Base-by-base conservation (phyloP, 2,888 invertebrate species). In the Taphrorychus bicolor region DNA sequence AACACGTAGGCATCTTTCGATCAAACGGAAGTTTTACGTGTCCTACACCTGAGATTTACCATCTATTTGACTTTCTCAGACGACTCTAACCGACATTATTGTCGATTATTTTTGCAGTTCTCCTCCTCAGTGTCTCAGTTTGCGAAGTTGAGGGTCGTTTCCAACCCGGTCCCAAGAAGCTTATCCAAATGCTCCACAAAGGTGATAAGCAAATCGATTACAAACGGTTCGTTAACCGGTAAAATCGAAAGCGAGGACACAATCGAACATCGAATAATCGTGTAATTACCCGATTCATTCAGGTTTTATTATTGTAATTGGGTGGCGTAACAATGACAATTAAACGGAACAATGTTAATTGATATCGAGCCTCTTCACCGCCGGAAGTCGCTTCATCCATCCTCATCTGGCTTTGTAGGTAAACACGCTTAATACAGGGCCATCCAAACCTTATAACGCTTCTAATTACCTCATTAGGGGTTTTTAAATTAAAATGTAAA, bases 291-390 rank as follows among this genome's bases (percentile, higher is more conserved):
- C 24, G 24, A 48, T 48, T 54, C 62, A 56, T 62, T 62, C 32
- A 18, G 32, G 41, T 62, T 54, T 63, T 48, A 62, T 49, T 63
- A 18, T 51, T 63, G 49, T 57, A 63, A 57, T 63, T 57, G 41
- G 40, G 22, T 19, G 22, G 32, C 17, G 57, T 17, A 63, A 63
- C 63, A 57, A 57, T 51, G 41, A 51, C 42, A 57, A 56, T 63
- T 63, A 57, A 52, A n/a, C n/a, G 11, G 18, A 57, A 40, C 57
- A 42, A 42, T 57, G 42, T 14, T 54, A 54, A 54, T 54, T 54
- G 54, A 54, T 23, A 32, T 23, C 32, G 54, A 32, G 32, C 16
- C 51, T 9, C 22, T 51, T 18, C 18, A 18, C 7, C 19, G 17
- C 18, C 45, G 45, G 16, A 45, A 45, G 17, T 14, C 45, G 45